phyloP scores from a whole-genome alignment of 2,888 invertebrate species.

The Sinohyriopsis cumingii region DNA sequence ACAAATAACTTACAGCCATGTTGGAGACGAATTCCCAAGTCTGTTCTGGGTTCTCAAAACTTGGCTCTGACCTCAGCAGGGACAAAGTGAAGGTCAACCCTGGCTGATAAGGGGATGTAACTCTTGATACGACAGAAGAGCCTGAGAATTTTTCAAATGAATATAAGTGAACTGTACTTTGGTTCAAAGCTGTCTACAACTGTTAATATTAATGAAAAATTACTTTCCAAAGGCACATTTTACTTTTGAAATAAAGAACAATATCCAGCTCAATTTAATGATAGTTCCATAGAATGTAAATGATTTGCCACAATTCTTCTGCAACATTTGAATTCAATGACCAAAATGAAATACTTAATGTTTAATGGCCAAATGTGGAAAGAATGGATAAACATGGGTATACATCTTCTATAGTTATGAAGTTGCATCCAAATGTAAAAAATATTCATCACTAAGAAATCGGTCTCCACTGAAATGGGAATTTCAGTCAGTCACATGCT shows the following conservation, averaged over 20 bases:
- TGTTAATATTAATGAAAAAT: too few relatives aligned
- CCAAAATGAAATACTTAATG: background rate
- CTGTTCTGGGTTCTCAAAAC: slow-evolving; percentile 68
- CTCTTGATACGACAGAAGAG: slow-evolving; percentile 51
- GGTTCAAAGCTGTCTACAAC: too few relatives aligned
- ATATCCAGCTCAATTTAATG: too few relatives aligned
- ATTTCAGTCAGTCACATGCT: too few relatives aligned
- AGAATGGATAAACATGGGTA: too few relatives aligned
- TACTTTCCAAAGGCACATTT: too few relatives aligned
- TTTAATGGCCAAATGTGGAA: background rate
- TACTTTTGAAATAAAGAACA: too few relatives aligned
- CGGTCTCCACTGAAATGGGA: too few relatives aligned
- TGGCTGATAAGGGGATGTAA: slow-evolving; percentile 63
- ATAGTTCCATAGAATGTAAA: background rate
- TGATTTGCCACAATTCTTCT: background rate
- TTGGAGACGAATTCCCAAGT: slow-evolving; percentile 70
- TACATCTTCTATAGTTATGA: too few relatives aligned
- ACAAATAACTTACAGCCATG: slow-evolving; percentile 63
- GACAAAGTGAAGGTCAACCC: slow-evolving; percentile 65
- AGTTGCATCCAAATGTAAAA: too few relatives aligned
- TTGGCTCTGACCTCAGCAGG: slow-evolving; percentile 63
- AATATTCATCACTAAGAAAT: too few relatives aligned
- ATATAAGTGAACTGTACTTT: too few relatives aligned
- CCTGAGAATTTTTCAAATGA: slow-evolving; percentile 22
- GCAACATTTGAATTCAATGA: background rate